These are phyloP conservation scores for Acanthurus lineatus DNA, from an alignment of 2,797 vertebrate genomes.

Conservation along the genomic window DNA sequence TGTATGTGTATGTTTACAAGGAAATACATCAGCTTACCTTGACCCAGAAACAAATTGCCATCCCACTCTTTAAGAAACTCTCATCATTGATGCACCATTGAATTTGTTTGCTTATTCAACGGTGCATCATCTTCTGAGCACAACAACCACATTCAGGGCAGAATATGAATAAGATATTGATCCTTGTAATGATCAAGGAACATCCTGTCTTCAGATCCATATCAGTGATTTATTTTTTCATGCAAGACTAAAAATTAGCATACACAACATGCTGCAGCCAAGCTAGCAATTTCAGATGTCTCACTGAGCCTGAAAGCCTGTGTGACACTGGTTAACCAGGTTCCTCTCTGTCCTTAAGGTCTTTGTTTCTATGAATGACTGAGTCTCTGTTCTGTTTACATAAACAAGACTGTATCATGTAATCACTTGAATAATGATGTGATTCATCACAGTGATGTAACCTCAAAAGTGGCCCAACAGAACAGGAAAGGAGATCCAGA, in stretches of 20 bases:
- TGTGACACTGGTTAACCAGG: too few species aligned
- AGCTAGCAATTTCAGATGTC: background rate
- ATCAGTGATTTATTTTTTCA: slow-evolving; percentile 1
- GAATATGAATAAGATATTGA: slow-evolving; percentile 25
- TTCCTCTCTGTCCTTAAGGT: background rate
- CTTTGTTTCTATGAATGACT: background rate
- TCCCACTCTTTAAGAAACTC: slow-evolving; percentile 8
- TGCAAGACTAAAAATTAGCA: background rate
- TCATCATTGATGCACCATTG: slow-evolving; percentile 8
- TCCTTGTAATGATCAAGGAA: slow-evolving; percentile 29
- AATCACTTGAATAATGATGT: background rate
- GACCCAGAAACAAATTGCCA: slow-evolving; percentile 26
- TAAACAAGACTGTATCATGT: background rate
- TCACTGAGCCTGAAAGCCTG: background rate
- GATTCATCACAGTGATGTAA: background rate
- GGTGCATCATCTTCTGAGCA: background rate
- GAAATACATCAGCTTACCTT: slow-evolving; percentile 10
- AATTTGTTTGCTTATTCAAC: slow-evolving; percentile 8
- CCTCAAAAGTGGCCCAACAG: too few species aligned
- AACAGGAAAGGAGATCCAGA: too few species aligned
- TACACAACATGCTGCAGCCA: background rate
- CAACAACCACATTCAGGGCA: background rate
- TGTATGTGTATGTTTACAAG: slow-evolving; percentile 2
- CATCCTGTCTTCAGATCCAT: background rate
- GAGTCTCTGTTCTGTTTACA: background rate